Evolutionary conservation across 2,888 invertebrate species (phyloP).

Genomic region (Xiphydria camelus): DNA sequence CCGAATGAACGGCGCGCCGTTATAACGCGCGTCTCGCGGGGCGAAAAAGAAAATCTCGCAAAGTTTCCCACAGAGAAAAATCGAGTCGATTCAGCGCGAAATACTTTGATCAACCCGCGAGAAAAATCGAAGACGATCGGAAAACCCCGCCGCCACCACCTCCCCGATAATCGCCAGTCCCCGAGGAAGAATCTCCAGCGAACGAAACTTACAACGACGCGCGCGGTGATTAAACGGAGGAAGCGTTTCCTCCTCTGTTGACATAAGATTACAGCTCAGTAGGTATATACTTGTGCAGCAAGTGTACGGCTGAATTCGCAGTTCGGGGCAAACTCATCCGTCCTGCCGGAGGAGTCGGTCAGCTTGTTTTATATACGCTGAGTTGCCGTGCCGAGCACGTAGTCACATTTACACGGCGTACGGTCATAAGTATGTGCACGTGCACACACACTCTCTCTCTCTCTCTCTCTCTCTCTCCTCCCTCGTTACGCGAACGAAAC

Average conservation of each 20-base stretch:
- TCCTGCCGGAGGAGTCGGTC: conserved; percentile 37
- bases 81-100: too few relatives aligned
- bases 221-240: not conserved
- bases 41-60: too few relatives aligned
- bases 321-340: conserved; percentile 45
- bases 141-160: too few relatives aligned
- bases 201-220: too few relatives aligned
- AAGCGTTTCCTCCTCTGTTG: conserved; percentile 33
- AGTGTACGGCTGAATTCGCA: conserved; percentile 50
- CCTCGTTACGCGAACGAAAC: not conserved
- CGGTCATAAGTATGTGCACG: conserved; percentile 35
- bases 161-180: too few relatives aligned
- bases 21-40: too few relatives aligned
- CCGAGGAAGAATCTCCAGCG: too few relatives aligned
- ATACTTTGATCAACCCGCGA: too few relatives aligned
- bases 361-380: conserved; percentile 56
- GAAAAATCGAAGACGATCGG: too few relatives aligned
- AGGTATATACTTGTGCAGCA: too few relatives aligned
- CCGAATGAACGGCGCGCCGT: conserved; percentile 1
- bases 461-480: not conserved
- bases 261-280: conserved; percentile 46
- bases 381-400: conserved; percentile 51
- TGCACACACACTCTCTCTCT: not conserved
- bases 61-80: too few relatives aligned
- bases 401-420: conserved; percentile 49